These are phyloP conservation scores for Notothenia rossii DNA, from an alignment of 2,113 vertebrate species.

Conservation along the genomic window DNA sequence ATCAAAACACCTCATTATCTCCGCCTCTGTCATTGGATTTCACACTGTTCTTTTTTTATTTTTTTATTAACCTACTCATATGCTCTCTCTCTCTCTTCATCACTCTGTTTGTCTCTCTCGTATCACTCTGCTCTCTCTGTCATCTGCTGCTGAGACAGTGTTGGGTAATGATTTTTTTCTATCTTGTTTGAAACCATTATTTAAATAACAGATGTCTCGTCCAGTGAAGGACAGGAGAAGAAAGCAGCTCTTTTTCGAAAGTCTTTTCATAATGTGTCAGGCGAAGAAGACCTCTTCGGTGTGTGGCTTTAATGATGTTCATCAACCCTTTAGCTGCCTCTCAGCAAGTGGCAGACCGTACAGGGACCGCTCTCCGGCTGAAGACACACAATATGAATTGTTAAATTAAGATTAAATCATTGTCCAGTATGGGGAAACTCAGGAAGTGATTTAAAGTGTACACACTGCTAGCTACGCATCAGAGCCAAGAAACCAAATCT, in stretches of 20 bases:
- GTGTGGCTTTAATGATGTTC: constrained; percentile 53
- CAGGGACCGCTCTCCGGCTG: constrained; percentile 3
- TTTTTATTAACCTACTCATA: constrained; percentile 69
- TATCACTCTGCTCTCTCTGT: constrained; percentile 58
- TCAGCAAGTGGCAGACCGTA: constrained; percentile 12
- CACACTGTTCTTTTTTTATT: constrained; percentile 64
- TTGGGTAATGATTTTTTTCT: constrained; percentile 70
- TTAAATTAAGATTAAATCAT: constrained; percentile 14
- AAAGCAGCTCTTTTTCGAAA: constrained; percentile 57
- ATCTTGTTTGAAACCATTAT: constrained; percentile 72
- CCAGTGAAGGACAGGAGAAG: constrained; percentile 61
- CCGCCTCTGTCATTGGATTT: constrained; percentile 77
- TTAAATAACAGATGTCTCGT: constrained; percentile 78
- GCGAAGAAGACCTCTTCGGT: constrained; percentile 63
- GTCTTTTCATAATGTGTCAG: constrained; percentile 70
- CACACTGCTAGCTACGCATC: not conserved
- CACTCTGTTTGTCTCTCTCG: constrained; percentile 40
- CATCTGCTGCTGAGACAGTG: constrained; percentile 61
- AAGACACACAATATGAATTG: constrained; percentile 7
- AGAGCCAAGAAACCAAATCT: not conserved
- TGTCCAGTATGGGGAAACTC: not conserved
- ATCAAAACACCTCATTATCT: constrained; percentile 86
- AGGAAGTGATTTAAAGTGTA: not conserved
- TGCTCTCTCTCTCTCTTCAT: constrained; percentile 45
- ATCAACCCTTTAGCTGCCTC: constrained; percentile 37